Evolutionary conservation across 2,797 vertebrate genomes (phyloP).

Genomic region (Eulemur coronatus): DNA sequence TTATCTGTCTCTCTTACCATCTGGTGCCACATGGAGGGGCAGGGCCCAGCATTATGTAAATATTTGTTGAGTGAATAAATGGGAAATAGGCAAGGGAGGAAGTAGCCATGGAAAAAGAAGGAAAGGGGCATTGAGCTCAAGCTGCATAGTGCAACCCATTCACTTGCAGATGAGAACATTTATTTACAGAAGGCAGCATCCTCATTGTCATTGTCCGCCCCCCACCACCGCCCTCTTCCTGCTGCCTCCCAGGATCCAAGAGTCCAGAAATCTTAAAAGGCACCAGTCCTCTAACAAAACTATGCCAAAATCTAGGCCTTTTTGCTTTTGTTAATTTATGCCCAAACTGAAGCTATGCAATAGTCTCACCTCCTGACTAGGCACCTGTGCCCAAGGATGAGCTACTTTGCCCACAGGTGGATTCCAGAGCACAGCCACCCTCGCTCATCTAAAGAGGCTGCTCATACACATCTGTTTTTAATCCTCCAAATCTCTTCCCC

Average conservation of each 20-base stretch:
- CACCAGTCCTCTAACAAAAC: neutral
- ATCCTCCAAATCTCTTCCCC: neutral
- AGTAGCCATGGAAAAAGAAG: neutral
- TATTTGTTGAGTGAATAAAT: neutral
- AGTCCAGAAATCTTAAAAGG: neutral
- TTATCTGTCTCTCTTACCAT: neutral
- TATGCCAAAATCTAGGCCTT: neutral
- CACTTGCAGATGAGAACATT: neutral
- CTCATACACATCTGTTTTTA: neutral
- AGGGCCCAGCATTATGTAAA: neutral
- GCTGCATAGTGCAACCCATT: neutral
- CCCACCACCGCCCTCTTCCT: neutral
- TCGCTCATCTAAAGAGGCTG: neutral
- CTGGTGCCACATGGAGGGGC: neutral
- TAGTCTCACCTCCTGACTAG: neutral
- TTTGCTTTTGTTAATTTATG: neutral
- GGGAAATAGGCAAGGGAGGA: neutral
- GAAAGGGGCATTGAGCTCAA: neutral
- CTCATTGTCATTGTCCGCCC: neutral
- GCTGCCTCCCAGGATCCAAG: neutral
- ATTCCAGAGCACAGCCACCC: neutral
- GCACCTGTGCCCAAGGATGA: neutral
- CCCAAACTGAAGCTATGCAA: neutral
- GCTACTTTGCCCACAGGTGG: accelerated
- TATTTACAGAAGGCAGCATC: neutral